Evolutionary conservation across 2,888 invertebrate genomes (phyloP).

Genomic region (Polymixis flavicincta): DNA sequence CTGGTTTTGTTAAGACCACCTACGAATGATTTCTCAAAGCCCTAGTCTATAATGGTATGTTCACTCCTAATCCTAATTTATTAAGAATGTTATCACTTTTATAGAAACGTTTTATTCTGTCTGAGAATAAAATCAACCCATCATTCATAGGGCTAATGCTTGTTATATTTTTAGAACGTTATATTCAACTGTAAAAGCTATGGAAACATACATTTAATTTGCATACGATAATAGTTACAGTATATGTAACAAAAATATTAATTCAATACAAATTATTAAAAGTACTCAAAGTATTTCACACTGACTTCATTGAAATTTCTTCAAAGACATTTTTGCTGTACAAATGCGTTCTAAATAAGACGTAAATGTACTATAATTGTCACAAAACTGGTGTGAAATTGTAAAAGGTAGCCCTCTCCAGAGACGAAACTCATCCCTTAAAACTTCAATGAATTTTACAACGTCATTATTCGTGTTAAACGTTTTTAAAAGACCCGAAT

Average conservation of each 20-base stretch:
- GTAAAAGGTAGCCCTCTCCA: constrained; percentile 70
- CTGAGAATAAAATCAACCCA: constrained; percentile 31
- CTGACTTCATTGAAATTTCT: constrained; percentile 30
- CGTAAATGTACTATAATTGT: constrained; percentile 74
- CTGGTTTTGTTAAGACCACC: constrained; percentile 61
- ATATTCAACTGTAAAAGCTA: constrained; percentile 15
- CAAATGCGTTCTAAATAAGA: constrained; percentile 65
- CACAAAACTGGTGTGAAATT: constrained; percentile 77
- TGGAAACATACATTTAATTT: constrained; percentile 29
- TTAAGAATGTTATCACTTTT: constrained; percentile 63
- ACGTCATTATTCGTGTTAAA: constrained; percentile 74
- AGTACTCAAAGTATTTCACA: neutral
- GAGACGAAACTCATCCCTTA: constrained; percentile 69
- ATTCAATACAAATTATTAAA: constrained; percentile 25
- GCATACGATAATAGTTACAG: constrained; percentile 6
- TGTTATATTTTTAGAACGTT: constrained; percentile 19
- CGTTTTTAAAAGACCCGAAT: constrained; percentile 69
- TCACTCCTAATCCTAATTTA: constrained; percentile 63
- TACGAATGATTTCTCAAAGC: constrained; percentile 45
- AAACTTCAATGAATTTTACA: constrained; percentile 74
- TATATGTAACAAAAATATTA: constrained; percentile 12
- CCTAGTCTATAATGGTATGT: constrained; percentile 35
- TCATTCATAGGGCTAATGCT: constrained; percentile 31
- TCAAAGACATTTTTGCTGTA: constrained; percentile 20
- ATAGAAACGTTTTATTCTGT: constrained; percentile 18